phyloP scores from a whole-genome alignment of 2,113 vertebrate species.

The Ceratotherium simum region DNA sequence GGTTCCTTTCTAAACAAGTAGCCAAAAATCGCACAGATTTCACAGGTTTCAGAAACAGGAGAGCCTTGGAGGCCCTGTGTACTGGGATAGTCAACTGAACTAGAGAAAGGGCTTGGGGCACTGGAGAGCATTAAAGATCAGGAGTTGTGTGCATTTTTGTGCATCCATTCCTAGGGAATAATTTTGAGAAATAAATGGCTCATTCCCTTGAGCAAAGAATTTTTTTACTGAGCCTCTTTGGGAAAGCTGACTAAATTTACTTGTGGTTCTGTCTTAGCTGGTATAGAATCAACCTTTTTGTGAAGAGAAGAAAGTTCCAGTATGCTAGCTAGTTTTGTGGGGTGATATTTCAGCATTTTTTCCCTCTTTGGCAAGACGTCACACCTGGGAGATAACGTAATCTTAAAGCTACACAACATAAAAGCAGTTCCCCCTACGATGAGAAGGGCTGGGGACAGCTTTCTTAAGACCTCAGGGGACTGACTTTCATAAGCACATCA shows the following conservation, averaged over 20 bases:
- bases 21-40: constrained; percentile 10
- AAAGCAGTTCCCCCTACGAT: neutral
- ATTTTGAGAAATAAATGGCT: constrained; percentile 15
- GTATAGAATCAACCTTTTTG: neutral
- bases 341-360: neutral
- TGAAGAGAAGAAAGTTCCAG: neutral
- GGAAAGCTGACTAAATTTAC: neutral
- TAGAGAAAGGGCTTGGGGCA: neutral
- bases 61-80: neutral
- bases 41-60: neutral
- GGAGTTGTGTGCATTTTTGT: neutral
- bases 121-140: neutral
- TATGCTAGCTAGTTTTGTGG: neutral
- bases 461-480: neutral
- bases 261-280: neutral
- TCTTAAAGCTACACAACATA: constrained; percentile 2
- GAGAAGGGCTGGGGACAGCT: neutral
- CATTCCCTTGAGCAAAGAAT: neutral
- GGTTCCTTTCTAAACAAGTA: constrained; percentile 46
- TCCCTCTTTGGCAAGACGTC: neutral
- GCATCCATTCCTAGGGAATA: neutral
- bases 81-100: neutral
- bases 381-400: constrained; percentile 21
- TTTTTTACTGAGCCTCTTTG: constrained; percentile 33
- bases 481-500: neutral